These are phyloP conservation scores for Wasmannia auropunctata DNA, from an alignment of 1,140 invertebrate genomes.

Conservation along the genomic window DNA sequence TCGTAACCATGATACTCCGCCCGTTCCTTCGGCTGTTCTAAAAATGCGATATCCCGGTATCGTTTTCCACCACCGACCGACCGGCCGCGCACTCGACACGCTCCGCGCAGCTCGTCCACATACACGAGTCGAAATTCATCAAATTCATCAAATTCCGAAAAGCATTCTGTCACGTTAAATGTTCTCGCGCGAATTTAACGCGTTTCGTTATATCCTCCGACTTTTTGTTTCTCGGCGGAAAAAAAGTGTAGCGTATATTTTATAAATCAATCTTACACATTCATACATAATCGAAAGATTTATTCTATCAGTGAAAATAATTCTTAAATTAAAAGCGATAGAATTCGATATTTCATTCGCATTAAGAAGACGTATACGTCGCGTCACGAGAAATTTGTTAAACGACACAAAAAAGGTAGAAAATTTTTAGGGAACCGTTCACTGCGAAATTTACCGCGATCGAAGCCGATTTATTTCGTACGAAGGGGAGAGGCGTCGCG, in stretches of 20 bases:
- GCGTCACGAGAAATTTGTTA: not conserved
- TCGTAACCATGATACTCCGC: slow-evolving; percentile 64
- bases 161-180: slow-evolving; percentile 32
- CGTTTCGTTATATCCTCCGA: slow-evolving; percentile 13
- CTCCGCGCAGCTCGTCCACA: slow-evolving; percentile 6
- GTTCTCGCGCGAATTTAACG: slow-evolving; percentile 11
- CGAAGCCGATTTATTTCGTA: slow-evolving; percentile 23
- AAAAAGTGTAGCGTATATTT: slow-evolving; percentile 24
- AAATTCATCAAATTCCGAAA: slow-evolving; percentile 50
- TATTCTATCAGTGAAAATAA: slow-evolving; percentile 6
- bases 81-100: not conserved
- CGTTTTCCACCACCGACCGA: slow-evolving; percentile 11
- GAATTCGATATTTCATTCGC: not conserved
- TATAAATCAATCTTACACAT: not conserved
- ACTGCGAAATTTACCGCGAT: not conserved
- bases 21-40: slow-evolving; percentile 58
- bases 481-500: not conserved
- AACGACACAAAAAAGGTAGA: not conserved
- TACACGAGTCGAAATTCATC: slow-evolving; percentile 52
- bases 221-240: not conserved
- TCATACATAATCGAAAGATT: not conserved
- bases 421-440: not conserved
- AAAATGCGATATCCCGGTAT: slow-evolving; percentile 52
- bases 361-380: too few relatives aligned
- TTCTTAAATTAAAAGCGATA: not conserved